Evolutionary conservation across 2,797 vertebrate species (phyloP), one percentile per base, ranked within the genome.

Genomic region (Poeciliopsis presidionis): DNA sequence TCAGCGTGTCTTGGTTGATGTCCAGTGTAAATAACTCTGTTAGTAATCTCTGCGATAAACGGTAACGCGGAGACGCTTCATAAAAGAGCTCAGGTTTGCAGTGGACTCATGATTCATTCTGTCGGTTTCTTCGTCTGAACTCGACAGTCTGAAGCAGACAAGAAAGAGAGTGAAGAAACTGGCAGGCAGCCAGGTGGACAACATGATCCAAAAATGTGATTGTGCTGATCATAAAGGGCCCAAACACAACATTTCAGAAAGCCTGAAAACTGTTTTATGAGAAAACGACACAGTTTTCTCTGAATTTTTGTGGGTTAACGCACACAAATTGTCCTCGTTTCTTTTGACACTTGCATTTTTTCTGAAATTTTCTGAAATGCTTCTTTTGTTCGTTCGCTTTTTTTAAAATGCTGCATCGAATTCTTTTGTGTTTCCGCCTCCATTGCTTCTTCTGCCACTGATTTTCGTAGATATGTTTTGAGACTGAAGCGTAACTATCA

Each of bases 1-100:
- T 45, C 16, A 28, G 25, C n/a, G 67, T 45, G 63, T 20, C 53
- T 74, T 43, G 36, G 77, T 87, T 79, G 72, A 84, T 81, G 46
- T 79, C 82, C 74, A 33, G 73, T 69, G 74, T 75, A 80, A 84
- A 70, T 55, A 70, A 20, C 33, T 69, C 76, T 39, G 72, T 73
- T 82, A 82, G 86, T 81, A 79, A 85, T 73, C 76, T 81, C 75
- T 74, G 57, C 45, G 36, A 49, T 79, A 61, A 72, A 78, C 74
- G 67, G 49, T 65, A 83, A 85, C 51, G 73, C 65, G 71, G 67
- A 79, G 84, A 88, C 86, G 81, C 76, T 36, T 88, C 79, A 84
- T 86, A 82, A 87, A 91, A 81, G 76, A 83, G 81, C 63, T 86
- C 85, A 73, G 55, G 4, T n/a, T 80, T 74, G 59, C 74, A 82